Evolutionary conservation across 2,797 vertebrate genomes (phyloP).

Genomic region (Poeciliopsis presidionis): DNA sequence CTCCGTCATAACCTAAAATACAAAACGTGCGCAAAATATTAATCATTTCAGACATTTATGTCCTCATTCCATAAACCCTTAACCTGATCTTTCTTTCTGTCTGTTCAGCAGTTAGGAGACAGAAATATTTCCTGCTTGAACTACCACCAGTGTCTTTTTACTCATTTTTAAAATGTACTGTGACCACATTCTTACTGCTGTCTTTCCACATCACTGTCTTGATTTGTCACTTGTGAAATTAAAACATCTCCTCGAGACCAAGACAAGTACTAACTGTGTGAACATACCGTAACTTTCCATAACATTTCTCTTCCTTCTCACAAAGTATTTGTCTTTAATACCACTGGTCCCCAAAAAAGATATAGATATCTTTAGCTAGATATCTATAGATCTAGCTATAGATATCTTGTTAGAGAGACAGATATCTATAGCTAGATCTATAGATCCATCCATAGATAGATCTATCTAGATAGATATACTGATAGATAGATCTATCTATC

Average conservation of each 20-base stretch:
- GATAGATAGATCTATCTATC: too few relatives aligned
- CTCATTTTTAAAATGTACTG: slow-evolving; percentile 1
- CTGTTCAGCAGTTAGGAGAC: neutral
- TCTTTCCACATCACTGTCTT: neutral
- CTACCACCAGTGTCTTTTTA: neutral
- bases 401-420: too few relatives aligned
- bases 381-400: too few relatives aligned
- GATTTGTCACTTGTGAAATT: slow-evolving; percentile 5
- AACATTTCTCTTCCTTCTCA: neutral
- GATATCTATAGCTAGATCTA: too few relatives aligned
- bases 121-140: neutral
- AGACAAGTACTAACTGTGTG: neutral
- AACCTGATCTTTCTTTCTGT: neutral
- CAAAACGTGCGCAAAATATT: neutral
- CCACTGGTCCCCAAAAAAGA: too few relatives aligned
- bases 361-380: too few relatives aligned
- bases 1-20: neutral
- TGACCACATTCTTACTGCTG: neutral
- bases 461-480: too few relatives aligned
- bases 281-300: neutral
- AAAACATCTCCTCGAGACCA: neutral
- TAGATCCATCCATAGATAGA: too few relatives aligned
- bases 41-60: neutral
- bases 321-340: neutral
- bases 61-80: neutral